These are phyloP conservation scores for Epinotia nisella DNA, from an alignment of 2,888 invertebrate genomes.

Conservation along the genomic window DNA sequence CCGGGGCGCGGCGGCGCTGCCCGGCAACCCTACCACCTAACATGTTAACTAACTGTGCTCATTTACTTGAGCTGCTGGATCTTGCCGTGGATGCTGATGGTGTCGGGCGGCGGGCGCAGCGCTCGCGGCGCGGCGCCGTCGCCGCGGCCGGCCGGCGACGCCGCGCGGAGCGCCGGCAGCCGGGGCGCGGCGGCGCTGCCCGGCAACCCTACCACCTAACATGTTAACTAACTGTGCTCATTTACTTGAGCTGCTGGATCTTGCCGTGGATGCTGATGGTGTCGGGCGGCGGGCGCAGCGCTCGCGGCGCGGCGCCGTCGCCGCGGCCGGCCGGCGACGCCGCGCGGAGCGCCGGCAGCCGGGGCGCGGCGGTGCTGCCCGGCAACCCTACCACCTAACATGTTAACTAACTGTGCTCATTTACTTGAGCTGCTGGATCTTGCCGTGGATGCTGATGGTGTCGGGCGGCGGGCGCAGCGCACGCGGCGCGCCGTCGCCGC, in stretches of 20 bases:
- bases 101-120: no score
- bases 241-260: conserved; percentile 15
- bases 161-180: conserved; percentile 3
- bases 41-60: no score
- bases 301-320: background rate
- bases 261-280: conserved; percentile 19
- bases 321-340: conserved; percentile 18
- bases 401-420: no score
- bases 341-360: conserved; percentile 3
- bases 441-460: no score
- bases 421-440: no score
- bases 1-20: background rate
- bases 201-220: background rate
- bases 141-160: no score
- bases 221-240: background rate
- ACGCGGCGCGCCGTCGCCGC: background rate
- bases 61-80: no score
- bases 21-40: background rate
- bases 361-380: background rate
- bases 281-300: conserved; percentile 4
- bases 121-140: background rate
- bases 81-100: no score
- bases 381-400: background rate
- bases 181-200: background rate
- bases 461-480: background rate